Evolutionary conservation across 2,888 invertebrate species (phyloP), one percentile per base, ranked within the genome.

Genomic region (Eurytoma californica): DNA sequence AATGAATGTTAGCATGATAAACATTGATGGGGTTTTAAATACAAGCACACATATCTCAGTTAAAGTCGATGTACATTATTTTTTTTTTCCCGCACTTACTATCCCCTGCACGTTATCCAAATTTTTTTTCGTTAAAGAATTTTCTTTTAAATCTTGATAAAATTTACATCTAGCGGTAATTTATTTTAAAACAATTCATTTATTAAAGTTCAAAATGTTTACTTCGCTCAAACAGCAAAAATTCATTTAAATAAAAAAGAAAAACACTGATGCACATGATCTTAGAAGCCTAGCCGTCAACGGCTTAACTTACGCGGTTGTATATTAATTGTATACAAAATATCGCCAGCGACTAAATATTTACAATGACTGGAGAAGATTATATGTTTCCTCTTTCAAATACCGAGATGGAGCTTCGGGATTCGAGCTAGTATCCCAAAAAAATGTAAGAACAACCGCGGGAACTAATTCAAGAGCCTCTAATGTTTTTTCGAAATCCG

Each of bases 381-480:
- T 67, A 7, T 95, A 93, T 2, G 96, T 91, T 89, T 97, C 96
- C 7, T 95, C 94, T 88, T 95, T 96, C 80, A 97, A 91, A 88
- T 92, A 95, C 68, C 93, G 93, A 0, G 92, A 91, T 18, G 92
- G 91, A 57, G 89, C 90, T 12, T 92, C 91, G 73, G 92, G 91
- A 16, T 93, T 92, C 0, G 90, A 88, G 0, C 91, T 91, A 0
- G 91, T 86, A 85, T 94, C 93, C 93, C 94, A 94, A 53, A 93
- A 92, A 90, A 97, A 97, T 80, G 93, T 94, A 72, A 98, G 91
- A 85, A 97, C 92, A 60, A 94, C 93, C 3, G 97, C 95, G 58
- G 98, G 98, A 83, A 96, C 95, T 81, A 98, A 91, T 84, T 94
- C 92, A 69, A 95, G 92, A 86, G 97, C 96, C 0, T 94, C 93